Conservation (phyloP, 2,797 vertebrate species). For the Poeciliopsis turneri region DNA sequence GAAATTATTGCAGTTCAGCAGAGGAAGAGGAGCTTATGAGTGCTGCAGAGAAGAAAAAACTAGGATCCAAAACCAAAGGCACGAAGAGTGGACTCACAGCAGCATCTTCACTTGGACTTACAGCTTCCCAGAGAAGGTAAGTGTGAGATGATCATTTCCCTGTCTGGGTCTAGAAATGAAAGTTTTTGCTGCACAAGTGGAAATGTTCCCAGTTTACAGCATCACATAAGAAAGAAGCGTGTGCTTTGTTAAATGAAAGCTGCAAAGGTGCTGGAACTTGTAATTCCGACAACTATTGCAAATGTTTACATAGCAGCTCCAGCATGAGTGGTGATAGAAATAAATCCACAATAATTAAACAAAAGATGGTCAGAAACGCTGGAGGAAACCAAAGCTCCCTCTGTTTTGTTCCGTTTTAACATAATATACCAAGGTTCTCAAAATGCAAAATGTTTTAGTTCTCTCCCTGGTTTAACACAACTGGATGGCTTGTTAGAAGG, state of each 20-base stretch:
- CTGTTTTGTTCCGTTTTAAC: neutral
- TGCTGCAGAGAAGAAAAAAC: slow-evolving; percentile 57
- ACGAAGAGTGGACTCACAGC: slow-evolving; percentile 64
- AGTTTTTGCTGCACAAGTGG: neutral
- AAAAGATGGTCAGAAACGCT: neutral
- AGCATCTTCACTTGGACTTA: slow-evolving; percentile 66
- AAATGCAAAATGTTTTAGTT: neutral
- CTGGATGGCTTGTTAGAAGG: too few species aligned
- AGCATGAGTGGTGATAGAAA: neutral
- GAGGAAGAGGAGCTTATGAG: slow-evolving; percentile 52
- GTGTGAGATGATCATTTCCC: slow-evolving; percentile 17
- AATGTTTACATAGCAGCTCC: neutral
- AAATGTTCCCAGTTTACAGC: neutral
- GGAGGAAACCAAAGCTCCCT: neutral
- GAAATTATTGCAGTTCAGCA: slow-evolving; percentile 62
- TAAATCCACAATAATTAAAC: neutral
- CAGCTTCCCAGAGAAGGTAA: slow-evolving; percentile 75
- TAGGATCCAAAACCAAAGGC: slow-evolving; percentile 53
- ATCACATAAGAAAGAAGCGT: neutral
- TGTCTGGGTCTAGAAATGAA: too few species aligned
- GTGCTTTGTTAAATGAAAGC: neutral
- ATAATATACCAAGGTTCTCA: neutral
- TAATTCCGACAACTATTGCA: neutral
- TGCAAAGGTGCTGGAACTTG: neutral
- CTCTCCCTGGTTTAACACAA: too few species aligned